Evolutionary conservation across 2,113 vertebrate genomes (phyloP).

Genomic region (Prietella phreatophila): DNA sequence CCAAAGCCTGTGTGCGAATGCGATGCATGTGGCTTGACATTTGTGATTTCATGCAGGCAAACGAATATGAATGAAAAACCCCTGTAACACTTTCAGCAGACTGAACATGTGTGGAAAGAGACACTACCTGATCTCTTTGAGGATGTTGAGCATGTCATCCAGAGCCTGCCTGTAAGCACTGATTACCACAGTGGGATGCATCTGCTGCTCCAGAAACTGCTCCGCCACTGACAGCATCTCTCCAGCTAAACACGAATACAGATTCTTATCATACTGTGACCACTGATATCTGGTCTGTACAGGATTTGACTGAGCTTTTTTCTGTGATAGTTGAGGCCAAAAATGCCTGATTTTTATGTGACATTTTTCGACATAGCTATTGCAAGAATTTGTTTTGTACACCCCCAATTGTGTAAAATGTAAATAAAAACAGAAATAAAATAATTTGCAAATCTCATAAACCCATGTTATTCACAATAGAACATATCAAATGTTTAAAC

Average conservation of each 20-base stretch:
- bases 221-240: slow-evolving; percentile 94
- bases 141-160: slow-evolving; percentile 80
- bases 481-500: too few species aligned
- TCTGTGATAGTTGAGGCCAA: too few species aligned
- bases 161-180: slow-evolving; percentile 83
- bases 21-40: not conserved
- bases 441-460: too few species aligned
- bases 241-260: slow-evolving; percentile 75
- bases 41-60: not conserved
- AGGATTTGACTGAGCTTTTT: too few species aligned
- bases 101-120: not conserved
- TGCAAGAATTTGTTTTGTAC: too few species aligned
- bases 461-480: too few species aligned
- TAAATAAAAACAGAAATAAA: too few species aligned
- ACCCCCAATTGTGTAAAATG: too few species aligned
- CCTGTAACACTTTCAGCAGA: not conserved
- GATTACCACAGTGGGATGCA: slow-evolving; percentile 93
- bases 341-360: too few species aligned
- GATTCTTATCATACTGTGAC: not conserved
- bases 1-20: not conserved
- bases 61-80: not conserved
- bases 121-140: slow-evolving; percentile 61
- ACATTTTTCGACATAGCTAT: too few species aligned
- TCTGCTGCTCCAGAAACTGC: slow-evolving; percentile 95
- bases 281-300: too few species aligned